Percentiles rank a stretch among this genome's conserved stretches.
phyloP scores from a whole-genome alignment of 2,888 invertebrate genomes.

The Drosophila algonquin region DNA sequence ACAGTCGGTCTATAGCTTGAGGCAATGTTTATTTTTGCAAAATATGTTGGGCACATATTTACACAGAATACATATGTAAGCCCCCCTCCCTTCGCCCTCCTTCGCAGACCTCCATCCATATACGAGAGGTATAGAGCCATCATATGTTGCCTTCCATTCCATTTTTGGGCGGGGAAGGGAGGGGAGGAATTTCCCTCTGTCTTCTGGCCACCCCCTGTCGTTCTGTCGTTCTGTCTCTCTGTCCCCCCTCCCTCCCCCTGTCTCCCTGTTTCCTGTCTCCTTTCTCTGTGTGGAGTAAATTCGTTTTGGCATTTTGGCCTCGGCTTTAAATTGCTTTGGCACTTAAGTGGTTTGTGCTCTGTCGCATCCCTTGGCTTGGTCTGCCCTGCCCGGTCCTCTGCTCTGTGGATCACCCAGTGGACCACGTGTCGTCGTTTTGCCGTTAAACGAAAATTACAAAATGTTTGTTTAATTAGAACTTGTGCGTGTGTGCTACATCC shows the following conservation, averaged over 20 bases:
- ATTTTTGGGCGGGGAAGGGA: neutral
- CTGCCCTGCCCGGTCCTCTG: conserved; percentile 6
- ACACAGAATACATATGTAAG: conserved; percentile 73
- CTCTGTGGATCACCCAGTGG: conserved; percentile 1
- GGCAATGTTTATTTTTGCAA: conserved; percentile 77
- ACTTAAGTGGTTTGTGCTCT: conserved; percentile 79
- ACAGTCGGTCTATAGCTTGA: conserved; percentile 45
- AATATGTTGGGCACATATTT: conserved; percentile 77
- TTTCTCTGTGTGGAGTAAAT: conserved; percentile 14
- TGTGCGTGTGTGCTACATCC: conserved; percentile 59
- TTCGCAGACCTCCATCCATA: conserved; percentile 16
- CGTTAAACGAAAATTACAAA: conserved; percentile 76
- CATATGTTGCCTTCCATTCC: conserved; percentile 34
- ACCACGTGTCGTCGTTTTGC: conserved; percentile 79
- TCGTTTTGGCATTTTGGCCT: conserved; percentile 63
- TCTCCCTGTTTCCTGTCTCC: neutral
- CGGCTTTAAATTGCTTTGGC: conserved; percentile 81
- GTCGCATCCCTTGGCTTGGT: conserved; percentile 41
- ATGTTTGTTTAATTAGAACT: conserved; percentile 81
- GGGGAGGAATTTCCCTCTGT: neutral
- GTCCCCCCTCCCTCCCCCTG: too few species aligned
- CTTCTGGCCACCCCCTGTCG: too few species aligned
- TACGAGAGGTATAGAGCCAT: conserved; percentile 35
- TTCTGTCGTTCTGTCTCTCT: too few species aligned
- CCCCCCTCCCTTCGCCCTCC: conserved; percentile 7